Evolutionary conservation across 2,797 vertebrate species (phyloP).

Genomic region (Lindbergichthys nudifrons): DNA sequence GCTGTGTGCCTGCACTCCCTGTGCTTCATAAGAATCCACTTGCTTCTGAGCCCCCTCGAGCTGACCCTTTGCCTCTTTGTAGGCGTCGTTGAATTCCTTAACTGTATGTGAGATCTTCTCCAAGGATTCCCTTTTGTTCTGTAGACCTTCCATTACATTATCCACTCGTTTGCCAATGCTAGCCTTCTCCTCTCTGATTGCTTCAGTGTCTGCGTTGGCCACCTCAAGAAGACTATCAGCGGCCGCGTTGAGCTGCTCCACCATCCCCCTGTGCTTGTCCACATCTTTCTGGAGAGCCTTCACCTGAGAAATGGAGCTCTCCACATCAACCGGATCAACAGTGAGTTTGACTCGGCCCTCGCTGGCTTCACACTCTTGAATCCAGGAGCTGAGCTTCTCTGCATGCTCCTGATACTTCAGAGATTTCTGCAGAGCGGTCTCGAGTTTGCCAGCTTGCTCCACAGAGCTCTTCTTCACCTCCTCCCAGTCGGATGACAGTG

Average conservation of each 20-base stretch:
- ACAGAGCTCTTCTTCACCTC: conserved; percentile 87
- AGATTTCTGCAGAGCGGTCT: conserved; percentile 88
- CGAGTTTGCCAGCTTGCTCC: conserved; percentile 87
- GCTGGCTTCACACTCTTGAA: conserved; percentile 88
- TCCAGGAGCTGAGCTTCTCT: conserved; percentile 89
- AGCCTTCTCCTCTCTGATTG: conserved; percentile 86
- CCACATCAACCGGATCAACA: conserved; percentile 84
- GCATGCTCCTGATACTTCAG: conserved; percentile 88
- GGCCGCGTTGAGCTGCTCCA: conserved; percentile 89
- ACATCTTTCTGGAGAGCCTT: conserved; percentile 93
- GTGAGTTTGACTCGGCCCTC: conserved; percentile 83
- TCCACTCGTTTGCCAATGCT: conserved; percentile 86
- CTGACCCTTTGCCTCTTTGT: conserved; percentile 88
- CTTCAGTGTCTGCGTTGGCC: conserved; percentile 88
- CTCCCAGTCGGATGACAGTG: conserved; percentile 90
- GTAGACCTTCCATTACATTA: conserved; percentile 86
- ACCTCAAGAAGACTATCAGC: conserved; percentile 89
- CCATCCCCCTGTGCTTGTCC: conserved; percentile 91
- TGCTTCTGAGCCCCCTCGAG: conserved; percentile 90
- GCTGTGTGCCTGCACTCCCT: conserved; percentile 91
- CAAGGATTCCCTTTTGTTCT: conserved; percentile 88
- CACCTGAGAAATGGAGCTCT: conserved; percentile 87
- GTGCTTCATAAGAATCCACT: conserved; percentile 85
- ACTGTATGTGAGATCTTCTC: conserved; percentile 90
- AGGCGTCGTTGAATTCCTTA: conserved; percentile 92